Conservation (phyloP, 92 coral and sea anemone genomes). For the Epizoanthus rinbou region DNA sequence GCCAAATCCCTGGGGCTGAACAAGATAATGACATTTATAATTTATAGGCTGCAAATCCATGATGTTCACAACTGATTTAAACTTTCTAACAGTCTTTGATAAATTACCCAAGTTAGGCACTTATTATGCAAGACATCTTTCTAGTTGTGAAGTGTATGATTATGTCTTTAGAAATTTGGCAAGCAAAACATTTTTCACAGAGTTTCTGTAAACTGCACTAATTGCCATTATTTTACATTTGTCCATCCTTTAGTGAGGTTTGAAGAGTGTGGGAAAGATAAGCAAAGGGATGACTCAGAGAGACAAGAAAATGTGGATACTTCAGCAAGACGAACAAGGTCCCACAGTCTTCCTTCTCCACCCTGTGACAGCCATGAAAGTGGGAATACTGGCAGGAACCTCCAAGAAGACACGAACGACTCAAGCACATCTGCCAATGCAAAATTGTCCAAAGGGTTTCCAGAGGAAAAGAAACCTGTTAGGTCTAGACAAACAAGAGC, state of each 20-base stretch:
- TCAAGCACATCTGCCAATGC: background rate
- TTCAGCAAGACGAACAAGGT: conserved; percentile 20
- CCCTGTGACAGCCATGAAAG: background rate
- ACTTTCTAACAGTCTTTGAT: too few relatives aligned
- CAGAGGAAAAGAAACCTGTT: background rate
- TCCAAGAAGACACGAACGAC: background rate
- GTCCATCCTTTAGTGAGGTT: background rate
- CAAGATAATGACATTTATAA: too few relatives aligned
- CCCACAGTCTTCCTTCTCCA: background rate
- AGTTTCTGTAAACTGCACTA: background rate
- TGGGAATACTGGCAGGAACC: too few relatives aligned
- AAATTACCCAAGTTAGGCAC: too few relatives aligned
- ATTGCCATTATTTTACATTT: background rate
- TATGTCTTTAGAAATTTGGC: background rate
- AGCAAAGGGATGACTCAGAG: background rate
- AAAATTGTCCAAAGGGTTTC: background rate
- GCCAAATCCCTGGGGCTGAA: too few relatives aligned
- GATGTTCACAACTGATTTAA: too few relatives aligned
- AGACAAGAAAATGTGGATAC: background rate
- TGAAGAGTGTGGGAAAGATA: background rate
- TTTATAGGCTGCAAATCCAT: too few relatives aligned
- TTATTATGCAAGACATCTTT: too few relatives aligned
- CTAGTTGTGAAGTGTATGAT: background rate
- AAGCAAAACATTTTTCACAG: too few relatives aligned
- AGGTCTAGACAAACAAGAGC: background rate